These are phyloP conservation scores for Microchirus variegatus DNA, from an alignment of 2,797 vertebrate genomes.

Conservation along the genomic window DNA sequence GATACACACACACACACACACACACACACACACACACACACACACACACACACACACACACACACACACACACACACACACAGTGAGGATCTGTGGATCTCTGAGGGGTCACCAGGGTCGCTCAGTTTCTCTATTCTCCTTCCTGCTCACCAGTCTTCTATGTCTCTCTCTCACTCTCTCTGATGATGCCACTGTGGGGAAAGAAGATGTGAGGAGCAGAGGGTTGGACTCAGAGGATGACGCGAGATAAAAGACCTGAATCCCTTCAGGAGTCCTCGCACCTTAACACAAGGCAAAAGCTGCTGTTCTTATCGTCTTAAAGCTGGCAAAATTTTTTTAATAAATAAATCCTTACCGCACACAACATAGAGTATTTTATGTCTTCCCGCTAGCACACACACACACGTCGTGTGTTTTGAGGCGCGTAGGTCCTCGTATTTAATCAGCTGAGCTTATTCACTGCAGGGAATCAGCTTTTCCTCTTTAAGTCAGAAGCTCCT, in stretches of 20 bases:
- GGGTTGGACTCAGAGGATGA: slow-evolving; percentile 41
- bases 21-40: no score
- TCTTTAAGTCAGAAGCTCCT: slow-evolving; percentile 46
- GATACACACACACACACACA: no score
- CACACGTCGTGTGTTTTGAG: neutral
- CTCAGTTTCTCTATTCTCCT: no score
- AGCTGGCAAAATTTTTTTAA: slow-evolving; percentile 17
- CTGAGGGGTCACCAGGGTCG: no score
- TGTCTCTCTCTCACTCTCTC: slow-evolving; percentile 7
- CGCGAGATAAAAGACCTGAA: slow-evolving; percentile 57
- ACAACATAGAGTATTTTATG: neutral
- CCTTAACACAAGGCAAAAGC: slow-evolving; percentile 43
- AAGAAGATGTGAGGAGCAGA: slow-evolving; percentile 49
- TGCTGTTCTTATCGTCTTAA: slow-evolving; percentile 52
- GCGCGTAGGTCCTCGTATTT: slow-evolving; percentile 35
- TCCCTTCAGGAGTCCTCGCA: slow-evolving; percentile 54
- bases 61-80: no score
- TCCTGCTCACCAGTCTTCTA: no score
- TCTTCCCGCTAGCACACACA: neutral
- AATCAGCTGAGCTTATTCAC: slow-evolving; percentile 43
- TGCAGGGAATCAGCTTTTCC: slow-evolving; percentile 39
- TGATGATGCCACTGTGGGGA: slow-evolving; percentile 27
- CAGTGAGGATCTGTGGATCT: no score
- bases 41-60: no score
- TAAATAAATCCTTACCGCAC: neutral